Base-by-base conservation (phyloP, 2,888 invertebrate species). In the Prosopocoilus inquinatus region DNA sequence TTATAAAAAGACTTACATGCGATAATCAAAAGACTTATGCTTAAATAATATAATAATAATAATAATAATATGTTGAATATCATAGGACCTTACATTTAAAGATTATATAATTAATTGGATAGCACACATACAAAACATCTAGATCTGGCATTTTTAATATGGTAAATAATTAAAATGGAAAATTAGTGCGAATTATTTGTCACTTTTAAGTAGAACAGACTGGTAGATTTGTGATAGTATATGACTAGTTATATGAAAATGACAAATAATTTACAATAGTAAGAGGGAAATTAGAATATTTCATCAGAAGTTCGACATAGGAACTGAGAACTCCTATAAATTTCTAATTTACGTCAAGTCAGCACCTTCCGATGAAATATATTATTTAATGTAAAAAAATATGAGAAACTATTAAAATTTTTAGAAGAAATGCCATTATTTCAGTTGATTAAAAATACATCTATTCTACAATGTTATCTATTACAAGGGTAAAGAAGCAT, bases 51-150 rank as follows among this genome's bases (percentile, higher is more conserved):
- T 51, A 39, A 47, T 36, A 13, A 8, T 13, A 43, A 50, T 38
- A 54, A 46, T 50, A 47, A 46, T 13, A 34, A 36, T 55, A 49
- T 39, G 20, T 46, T 50, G 13, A 57, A 57, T 57, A 57, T 53
- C 46, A 51, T 48, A 45, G 47, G 45, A 36, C 16, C 51, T 49
- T 53, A 52, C 41, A 16, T 34, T 53, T 57, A 57, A 33, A 53
- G 57, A 50, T 57, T 57, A 57, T 55, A 45, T 49, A 49, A 35
- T 39, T 51, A 38, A 39, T 34, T 35, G 36, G 41, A 53, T 57
- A 57, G 57, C 57, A 57, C 57, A 57, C 57, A 49, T 52, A 57
- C 47, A 49, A 57, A 44, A 57, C 57, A 57, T 57, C 57, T 57
- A 57, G 49, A 57, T 57, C 53, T 52, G 53, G 52, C 48, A 53